Conservation (phyloP, 1,140 invertebrate genomes). For the Aphis craccivora region DNA sequence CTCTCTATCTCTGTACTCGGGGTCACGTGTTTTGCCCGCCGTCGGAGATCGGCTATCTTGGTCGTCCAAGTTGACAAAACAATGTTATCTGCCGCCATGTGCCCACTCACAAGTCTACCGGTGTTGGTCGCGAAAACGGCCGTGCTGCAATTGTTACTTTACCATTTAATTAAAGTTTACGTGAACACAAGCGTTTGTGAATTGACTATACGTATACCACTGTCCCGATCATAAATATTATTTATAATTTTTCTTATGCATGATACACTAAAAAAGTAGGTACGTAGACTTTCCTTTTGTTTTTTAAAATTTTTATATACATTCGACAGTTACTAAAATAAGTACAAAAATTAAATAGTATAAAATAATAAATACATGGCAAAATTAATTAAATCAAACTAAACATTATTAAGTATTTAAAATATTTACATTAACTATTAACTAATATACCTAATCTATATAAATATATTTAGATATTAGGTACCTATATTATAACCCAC, state of each 20-base stretch:
- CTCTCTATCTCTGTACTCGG: too few relatives aligned
- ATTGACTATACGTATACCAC: background rate
- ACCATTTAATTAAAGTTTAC: background rate
- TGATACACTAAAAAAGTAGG: too few relatives aligned
- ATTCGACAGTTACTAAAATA: too few relatives aligned
- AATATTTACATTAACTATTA: too few relatives aligned
- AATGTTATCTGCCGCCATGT: conserved; percentile 37
- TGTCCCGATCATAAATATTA: background rate
- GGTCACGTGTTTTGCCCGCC: background rate
- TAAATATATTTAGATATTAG: too few relatives aligned
- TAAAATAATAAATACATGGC: too few relatives aligned
- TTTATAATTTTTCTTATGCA: background rate
- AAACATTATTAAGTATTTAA: too few relatives aligned
- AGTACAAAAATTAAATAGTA: too few relatives aligned
- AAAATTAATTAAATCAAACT: too few relatives aligned
- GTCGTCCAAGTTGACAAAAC: conserved; percentile 44
- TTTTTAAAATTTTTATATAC: background rate
- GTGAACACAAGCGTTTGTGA: background rate
- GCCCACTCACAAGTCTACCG: background rate
- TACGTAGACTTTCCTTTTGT: background rate
- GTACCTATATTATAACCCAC: background rate
- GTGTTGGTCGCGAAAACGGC: conserved; percentile 2
- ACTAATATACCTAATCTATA: too few relatives aligned
- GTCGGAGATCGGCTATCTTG: conserved; percentile 13
- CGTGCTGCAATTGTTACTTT: background rate